Percentiles rank a stretch among this genome's conserved stretches.
These are phyloP conservation scores for Triplophysa yarkandensis DNA, from an alignment of 2,797 vertebrate species.

Conservation along the genomic window DNA sequence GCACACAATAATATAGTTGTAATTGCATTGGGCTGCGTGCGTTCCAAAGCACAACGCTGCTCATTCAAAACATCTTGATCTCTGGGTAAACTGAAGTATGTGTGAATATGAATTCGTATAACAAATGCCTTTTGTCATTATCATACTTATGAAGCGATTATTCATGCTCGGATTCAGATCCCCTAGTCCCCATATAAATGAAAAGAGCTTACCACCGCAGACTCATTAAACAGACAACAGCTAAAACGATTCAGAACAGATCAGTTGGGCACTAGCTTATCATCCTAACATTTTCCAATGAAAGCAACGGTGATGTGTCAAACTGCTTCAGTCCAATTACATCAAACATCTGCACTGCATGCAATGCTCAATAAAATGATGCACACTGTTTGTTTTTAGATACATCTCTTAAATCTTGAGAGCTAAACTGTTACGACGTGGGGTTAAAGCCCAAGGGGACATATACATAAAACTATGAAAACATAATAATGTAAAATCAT, in stretches of 20 bases:
- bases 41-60: conserved; percentile 22
- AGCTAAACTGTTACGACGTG: too few relatives aligned
- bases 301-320: not conserved
- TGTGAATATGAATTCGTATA: conserved; percentile 19
- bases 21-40: conserved; percentile 16
- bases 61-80: conserved; percentile 35
- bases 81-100: conserved; percentile 6
- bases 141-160: conserved; percentile 14
- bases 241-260: conserved; percentile 18
- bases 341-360: conserved; percentile 14
- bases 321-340: conserved; percentile 17
- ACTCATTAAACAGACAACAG: conserved; percentile 18
- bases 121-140: conserved; percentile 15
- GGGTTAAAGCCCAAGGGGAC: too few relatives aligned
- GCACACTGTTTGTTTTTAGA: not conserved
- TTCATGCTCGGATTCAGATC: conserved; percentile 25
- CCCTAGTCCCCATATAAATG: conserved; percentile 21
- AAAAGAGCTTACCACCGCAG: conserved; percentile 24
- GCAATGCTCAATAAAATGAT: not conserved
- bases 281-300: not conserved
- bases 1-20: not conserved
- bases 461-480: too few relatives aligned
- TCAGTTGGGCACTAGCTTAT: conserved; percentile 1
- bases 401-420: too few relatives aligned
- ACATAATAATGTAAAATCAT: too few relatives aligned